phyloP scores from a whole-genome alignment of 2,797 vertebrate species.

The Spinus pinus region DNA sequence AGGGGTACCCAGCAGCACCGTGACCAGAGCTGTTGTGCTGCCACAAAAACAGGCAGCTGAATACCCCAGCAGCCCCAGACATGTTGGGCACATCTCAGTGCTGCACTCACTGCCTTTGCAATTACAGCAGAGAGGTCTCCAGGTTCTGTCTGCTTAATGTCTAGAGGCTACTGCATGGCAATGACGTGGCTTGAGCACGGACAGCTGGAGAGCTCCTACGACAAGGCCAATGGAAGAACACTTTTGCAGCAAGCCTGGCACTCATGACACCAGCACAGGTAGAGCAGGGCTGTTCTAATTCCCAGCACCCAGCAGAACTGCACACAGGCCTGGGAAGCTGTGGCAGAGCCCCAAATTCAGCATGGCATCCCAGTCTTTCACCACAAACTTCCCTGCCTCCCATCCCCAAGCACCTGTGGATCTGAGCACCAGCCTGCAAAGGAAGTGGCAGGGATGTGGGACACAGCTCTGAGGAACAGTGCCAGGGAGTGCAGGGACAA shows the following conservation, averaged over 20 bases:
- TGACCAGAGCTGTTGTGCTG: not conserved
- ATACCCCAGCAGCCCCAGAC: not conserved
- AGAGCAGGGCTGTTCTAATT: not conserved
- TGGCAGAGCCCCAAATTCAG: not conserved
- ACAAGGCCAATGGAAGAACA: not conserved
- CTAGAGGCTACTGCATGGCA: not conserved
- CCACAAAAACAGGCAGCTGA: not conserved
- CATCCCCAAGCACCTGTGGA: not conserved
- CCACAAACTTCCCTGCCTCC: not conserved
- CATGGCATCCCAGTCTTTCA: fast-evolving
- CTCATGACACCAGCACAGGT: not conserved
- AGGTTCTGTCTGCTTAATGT: not conserved
- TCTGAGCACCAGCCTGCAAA: not conserved
- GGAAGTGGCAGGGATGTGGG: not conserved
- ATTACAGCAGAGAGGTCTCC: not conserved
- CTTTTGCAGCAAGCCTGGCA: not conserved
- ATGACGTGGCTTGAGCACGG: not conserved
- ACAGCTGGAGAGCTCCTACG: not conserved
- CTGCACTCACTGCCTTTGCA: not conserved
- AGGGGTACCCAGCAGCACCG: fast-evolving
- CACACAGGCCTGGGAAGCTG: not conserved
- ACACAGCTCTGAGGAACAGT: not conserved
- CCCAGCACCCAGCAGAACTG: not conserved
- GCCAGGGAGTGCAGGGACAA: not conserved
- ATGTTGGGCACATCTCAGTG: fast-evolving